Conservation (phyloP, 2,888 invertebrate genomes). For the Nasonovia ribisnigri region DNA sequence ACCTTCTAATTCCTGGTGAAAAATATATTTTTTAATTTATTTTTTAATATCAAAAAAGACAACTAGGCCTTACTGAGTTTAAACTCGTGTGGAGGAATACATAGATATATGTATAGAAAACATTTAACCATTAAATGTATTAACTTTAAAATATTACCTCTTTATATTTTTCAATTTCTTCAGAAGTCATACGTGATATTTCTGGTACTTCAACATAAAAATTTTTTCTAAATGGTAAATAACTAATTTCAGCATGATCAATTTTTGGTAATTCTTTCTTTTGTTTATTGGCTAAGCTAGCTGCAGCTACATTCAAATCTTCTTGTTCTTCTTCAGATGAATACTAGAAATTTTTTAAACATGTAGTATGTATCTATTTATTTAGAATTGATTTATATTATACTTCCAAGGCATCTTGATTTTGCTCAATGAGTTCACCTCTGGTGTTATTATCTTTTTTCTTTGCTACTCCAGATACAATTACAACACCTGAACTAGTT, state of each 20-base stretch:
- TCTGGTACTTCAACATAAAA: conserved; percentile 99
- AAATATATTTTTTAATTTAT: no score
- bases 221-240: conserved; percentile 90
- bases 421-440: conserved; percentile 98
- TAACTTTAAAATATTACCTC: conserved; percentile 70
- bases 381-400: background rate
- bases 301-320: conserved; percentile 91
- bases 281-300: conserved; percentile 89
- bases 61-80: no score
- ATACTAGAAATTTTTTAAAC: conserved; percentile 75
- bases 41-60: no score
- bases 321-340: conserved; percentile 97
- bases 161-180: conserved; percentile 87
- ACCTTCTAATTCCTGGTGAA: conserved; percentile 84
- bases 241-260: conserved; percentile 89
- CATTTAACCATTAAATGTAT: background rate
- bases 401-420: conserved; percentile 92
- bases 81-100: no score
- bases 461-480: conserved; percentile 88
- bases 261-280: conserved; percentile 93
- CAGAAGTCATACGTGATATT: conserved; percentile 88
- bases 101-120: no score
- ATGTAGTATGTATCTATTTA: background rate
- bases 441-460: conserved; percentile 82
- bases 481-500: conserved; percentile 77